Evolutionary conservation across 2,113 vertebrate species (phyloP), one percentile per base, ranked within the genome.

Genomic region (Hypanus sabinus): DNA sequence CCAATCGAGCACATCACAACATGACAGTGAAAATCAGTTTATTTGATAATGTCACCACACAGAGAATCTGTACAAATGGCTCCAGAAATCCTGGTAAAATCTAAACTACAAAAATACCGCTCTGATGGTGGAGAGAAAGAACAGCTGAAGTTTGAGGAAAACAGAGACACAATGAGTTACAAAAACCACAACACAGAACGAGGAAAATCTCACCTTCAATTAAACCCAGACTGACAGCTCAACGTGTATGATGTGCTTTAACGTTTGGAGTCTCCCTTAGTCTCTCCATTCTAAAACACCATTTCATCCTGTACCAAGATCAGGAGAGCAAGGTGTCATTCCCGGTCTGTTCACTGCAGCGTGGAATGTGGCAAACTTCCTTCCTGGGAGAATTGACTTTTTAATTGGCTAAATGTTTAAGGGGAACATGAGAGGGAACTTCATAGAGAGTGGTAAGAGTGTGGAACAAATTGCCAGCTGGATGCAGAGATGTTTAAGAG

Each of bases 51-150:
- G 8, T 6, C 18, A 33, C 7, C 36, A 73, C 65, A 93, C 18
- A 73, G 60, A 46, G 90, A 46, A 38, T 22, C 36, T 65, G 60
- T 65, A 33, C 85, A 65, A 90, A 14, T 90, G 85, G n/a, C 60
- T 65, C 60, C 85, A 90, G 30, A 65, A 90, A 38, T 20, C 62
- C 60, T 65, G 16, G 27, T 5, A 5, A 60, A 90, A 6, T 93
- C 65, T 93, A 71, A 93, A 9, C 70, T 73, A 93, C 36, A 93
- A 73, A 93, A 93, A 93, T 73, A 93, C 68, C 30, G 24, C 33
- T 73, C 70, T 38, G n/a, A 71, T 33, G 33, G 18, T 27, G n/a
- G 14, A 27, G 30, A 65, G 8, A 46, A 46, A 12, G 90, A 46
- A 38, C 12, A 7, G 30, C 24, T 22, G 33, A 65, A 68, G 65